phyloP scores from a whole-genome alignment of 2,113 vertebrate genomes.

The Butorides virescens region DNA sequence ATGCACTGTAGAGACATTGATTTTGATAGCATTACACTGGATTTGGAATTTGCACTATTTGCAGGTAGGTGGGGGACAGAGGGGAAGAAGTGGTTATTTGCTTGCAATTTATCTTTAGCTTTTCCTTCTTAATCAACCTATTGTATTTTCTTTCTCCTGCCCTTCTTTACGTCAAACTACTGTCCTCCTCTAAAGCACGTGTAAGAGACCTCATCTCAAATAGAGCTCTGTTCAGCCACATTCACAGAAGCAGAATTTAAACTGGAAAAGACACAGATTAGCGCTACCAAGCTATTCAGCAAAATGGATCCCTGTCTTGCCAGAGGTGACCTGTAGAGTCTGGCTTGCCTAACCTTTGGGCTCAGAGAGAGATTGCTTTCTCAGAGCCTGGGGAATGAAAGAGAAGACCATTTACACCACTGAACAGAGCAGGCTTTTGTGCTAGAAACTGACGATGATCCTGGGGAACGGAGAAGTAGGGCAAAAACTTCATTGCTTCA shows the following conservation, averaged over 20 bases:
- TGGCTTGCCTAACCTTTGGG: background rate
- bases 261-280: background rate
- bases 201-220: background rate
- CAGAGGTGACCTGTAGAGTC: background rate
- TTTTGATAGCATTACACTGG: background rate
- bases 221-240: background rate
- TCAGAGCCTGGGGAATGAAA: background rate
- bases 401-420: background rate
- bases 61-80: background rate
- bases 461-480: background rate
- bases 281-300: background rate
- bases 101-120: background rate
- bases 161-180: background rate
- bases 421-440: background rate
- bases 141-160: background rate
- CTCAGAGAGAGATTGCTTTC: background rate
- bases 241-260: background rate
- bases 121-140: background rate
- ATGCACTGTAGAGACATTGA: background rate
- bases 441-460: background rate
- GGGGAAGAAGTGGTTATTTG: background rate
- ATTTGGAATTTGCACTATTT: background rate
- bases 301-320: background rate
- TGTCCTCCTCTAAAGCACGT: background rate
- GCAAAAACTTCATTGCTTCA: constrained; percentile 32